Evolutionary conservation across 1,140 invertebrate genomes (phyloP), one percentile per base, ranked within the genome.

Genomic region (Pseudoatta argentina): DNA sequence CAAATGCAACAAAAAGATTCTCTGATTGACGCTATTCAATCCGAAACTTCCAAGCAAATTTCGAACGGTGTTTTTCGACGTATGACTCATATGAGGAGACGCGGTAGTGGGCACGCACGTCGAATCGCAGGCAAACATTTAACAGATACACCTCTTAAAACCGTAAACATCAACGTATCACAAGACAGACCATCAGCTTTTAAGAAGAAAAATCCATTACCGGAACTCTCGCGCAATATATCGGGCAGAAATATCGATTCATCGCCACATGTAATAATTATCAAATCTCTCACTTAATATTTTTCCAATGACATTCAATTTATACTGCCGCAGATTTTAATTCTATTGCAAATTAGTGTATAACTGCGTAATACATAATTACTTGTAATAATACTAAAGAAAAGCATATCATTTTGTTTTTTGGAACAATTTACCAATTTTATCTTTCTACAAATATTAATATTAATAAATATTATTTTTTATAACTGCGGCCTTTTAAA

Each of bases 151-250:
- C 93, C 93, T 3, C 88, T 95, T 18, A 91, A 72, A 67, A 94
- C 93, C 2, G 89, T 95, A 8, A 91, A 92, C 44, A 92, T 95
- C 7, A 86, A 91, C 78, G 39, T 91, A 10, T 39, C 88, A 2
- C 91, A 93, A 64, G 89, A 92, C 14, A 87, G 86, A 34, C 92
- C 93, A 67, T 87, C 86, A 44, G 57, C 91, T 63, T 95, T 94
- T 75, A 92, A 76, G 53, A 93, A 91, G 72, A 94, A 93, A 72
- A 89, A 89, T 75, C 89, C 85, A 8, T 87, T 94, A 10, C 94
- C 94, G 0, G 92, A 94, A 93, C 71, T 93, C n/a, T 59, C 81
- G 34, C 91, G 88, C 44, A 79, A 82, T 78, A 59, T 87, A 51
- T 72, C 89, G 2, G 88, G 76, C 30, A 90, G 91, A 88, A 89